Base-by-base conservation (phyloP, 2,113 vertebrate genomes). In the Nanorana parkeri region DNA sequence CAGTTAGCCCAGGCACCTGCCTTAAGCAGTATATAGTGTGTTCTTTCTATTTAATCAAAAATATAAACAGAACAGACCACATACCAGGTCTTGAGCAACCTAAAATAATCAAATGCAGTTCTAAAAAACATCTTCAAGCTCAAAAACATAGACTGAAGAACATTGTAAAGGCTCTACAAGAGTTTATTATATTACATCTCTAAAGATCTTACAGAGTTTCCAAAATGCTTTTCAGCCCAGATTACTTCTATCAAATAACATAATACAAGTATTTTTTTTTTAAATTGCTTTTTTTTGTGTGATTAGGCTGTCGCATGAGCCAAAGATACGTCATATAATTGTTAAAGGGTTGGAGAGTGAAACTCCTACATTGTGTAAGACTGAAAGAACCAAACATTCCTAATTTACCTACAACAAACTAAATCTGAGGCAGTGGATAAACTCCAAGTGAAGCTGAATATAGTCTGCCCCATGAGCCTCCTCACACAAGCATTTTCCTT, bases 1-100 rank as follows among this genome's bases (percentile, higher is more conserved):
- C 41, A 65, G 80, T 21, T 32, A 51, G 69, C 24, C 36, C 19
- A 73, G 69, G 54, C 47, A 67, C 61, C 52, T 66, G 80, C 80
- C 61, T 75, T 16, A 47, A 51, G 80, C 69, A 58, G 56, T 58
- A 26, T 20, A 56, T 21, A 58, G 52, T 17, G 19, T 21, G 4
- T 21, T 64, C 20, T 17, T 55, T 54, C 8, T 55, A 19, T 66
- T 55, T 65, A 55, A 32, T 58, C 29, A 54, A 51, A 11, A 24
- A 58, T n/a, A 54, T 24, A 67, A 68, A 66, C n/a, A 75, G 28
- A 36, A 24, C 29, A 41, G 52, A 58, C 66, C 26, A 24, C 47
- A 67, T 36, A 51, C 26, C 17, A 74, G 69, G 61, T 15, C 10
- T 63, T 54, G 51, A 64, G 23, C 3, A 73, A 23, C 36, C 32